phyloP scores from a whole-genome alignment of 1,140 invertebrate genomes.

The Drosophila grimshawi region DNA sequence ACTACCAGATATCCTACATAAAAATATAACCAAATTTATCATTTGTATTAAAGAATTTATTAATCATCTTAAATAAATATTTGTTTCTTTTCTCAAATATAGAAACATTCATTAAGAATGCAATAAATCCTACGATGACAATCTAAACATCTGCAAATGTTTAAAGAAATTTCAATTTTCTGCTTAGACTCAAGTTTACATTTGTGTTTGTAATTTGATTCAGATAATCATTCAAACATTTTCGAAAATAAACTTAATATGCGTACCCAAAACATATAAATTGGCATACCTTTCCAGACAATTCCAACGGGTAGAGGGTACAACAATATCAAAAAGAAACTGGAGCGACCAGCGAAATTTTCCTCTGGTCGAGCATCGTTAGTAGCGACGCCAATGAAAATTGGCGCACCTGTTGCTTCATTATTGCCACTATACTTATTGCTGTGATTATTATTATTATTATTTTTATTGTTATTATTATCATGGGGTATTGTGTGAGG shows the following conservation, averaged over 20 bases:
- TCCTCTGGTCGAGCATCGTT: not conserved
- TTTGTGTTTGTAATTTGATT: too few species aligned
- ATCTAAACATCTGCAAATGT: too few species aligned
- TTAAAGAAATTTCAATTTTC: not conserved
- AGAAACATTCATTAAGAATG: too few species aligned
- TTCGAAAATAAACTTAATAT: not conserved
- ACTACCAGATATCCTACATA: not conserved
- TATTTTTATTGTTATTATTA: constrained; percentile 16
- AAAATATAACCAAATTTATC: too few species aligned
- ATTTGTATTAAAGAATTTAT: too few species aligned
- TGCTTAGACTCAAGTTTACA: too few species aligned
- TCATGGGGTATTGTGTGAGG: constrained; percentile 15
- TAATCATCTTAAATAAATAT: too few species aligned
- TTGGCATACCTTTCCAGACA: not conserved
- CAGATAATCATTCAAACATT: too few species aligned
- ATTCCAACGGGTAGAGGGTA: not conserved
- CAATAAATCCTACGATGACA: too few species aligned
- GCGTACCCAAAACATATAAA: too few species aligned
- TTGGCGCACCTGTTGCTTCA: constrained; percentile 22
- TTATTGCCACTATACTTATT: not conserved
- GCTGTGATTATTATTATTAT: constrained; percentile 8
- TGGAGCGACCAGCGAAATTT: constrained; percentile 21
- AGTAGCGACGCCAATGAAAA: constrained; percentile 12
- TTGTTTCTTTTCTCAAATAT: too few species aligned
- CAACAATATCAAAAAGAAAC: not conserved